These are phyloP conservation scores for Chinchilla lanigera DNA, from an alignment of 2,113 vertebrate genomes.

Conservation along the genomic window DNA sequence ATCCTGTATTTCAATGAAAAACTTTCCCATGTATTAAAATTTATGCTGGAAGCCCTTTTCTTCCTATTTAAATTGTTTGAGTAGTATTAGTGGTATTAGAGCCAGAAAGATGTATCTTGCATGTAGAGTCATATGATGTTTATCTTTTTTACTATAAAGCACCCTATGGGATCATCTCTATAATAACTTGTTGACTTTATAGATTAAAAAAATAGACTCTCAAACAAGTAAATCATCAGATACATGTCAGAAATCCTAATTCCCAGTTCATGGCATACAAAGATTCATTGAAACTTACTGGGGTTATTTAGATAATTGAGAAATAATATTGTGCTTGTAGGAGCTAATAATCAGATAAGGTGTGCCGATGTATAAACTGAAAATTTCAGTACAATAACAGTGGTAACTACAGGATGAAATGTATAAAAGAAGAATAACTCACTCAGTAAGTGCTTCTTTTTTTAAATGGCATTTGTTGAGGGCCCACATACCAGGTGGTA, in stretches of 20 bases:
- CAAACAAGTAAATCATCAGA: neutral
- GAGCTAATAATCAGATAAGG: neutral
- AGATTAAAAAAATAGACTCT: neutral
- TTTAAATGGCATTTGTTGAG: neutral
- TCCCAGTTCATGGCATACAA: neutral
- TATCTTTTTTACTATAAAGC: constrained; percentile 13
- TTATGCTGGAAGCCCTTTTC: neutral
- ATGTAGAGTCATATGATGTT: neutral
- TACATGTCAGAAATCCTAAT: neutral
- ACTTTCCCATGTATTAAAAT: constrained; percentile 6
- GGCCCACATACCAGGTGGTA: neutral
- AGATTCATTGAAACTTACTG: neutral
- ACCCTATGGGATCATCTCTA: neutral
- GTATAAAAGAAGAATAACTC: neutral
- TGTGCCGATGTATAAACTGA: neutral
- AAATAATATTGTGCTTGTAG: neutral
- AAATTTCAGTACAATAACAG: neutral
- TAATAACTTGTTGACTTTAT: constrained; percentile 8
- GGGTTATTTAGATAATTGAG: constrained; percentile 20
- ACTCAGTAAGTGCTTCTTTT: constrained; percentile 5
- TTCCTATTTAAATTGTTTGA: constrained; percentile 36
- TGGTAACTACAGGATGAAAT: neutral
- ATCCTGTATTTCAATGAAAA: constrained; percentile 35
- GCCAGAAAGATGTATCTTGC: constrained; percentile 20
- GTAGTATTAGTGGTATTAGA: constrained; percentile 20